Evolutionary conservation across 2,113 vertebrate species (phyloP).

Genomic region (Polypterus senegalus): DNA sequence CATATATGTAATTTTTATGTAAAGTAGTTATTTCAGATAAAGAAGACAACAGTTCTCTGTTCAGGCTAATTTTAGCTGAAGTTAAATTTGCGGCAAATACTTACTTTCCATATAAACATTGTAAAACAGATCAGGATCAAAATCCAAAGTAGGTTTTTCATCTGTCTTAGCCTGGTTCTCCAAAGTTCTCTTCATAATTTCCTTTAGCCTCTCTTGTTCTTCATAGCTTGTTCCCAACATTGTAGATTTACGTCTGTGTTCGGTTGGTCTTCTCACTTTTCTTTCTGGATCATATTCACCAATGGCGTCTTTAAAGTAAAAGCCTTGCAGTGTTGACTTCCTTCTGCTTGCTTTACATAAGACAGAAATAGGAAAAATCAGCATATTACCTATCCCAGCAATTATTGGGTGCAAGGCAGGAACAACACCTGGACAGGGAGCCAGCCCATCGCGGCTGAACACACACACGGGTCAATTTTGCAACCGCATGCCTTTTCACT

Average conservation of each 20-base stretch:
- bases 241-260: slow-evolving; percentile 12
- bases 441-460: no score
- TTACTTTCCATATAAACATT: slow-evolving; percentile 15
- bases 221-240: not conserved
- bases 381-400: no score
- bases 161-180: slow-evolving; percentile 7
- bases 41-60: no score
- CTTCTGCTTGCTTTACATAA: slow-evolving; percentile 13
- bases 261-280: slow-evolving; percentile 9
- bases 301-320: slow-evolving; percentile 1
- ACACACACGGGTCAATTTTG: no score
- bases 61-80: no score
- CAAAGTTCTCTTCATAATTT: slow-evolving; percentile 3
- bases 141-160: not conserved
- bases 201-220: slow-evolving; percentile 8
- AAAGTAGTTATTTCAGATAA: no score
- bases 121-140: slow-evolving; percentile 11
- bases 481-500: no score
- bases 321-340: slow-evolving; percentile 1
- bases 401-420: no score
- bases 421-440: no score
- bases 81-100: not conserved
- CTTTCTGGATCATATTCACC: not conserved
- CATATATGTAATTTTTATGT: no score
- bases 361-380: not conserved